These are phyloP conservation scores for Tamandua tetradactyla DNA, from an alignment of 2,797 vertebrate species.

Conservation along the genomic window DNA sequence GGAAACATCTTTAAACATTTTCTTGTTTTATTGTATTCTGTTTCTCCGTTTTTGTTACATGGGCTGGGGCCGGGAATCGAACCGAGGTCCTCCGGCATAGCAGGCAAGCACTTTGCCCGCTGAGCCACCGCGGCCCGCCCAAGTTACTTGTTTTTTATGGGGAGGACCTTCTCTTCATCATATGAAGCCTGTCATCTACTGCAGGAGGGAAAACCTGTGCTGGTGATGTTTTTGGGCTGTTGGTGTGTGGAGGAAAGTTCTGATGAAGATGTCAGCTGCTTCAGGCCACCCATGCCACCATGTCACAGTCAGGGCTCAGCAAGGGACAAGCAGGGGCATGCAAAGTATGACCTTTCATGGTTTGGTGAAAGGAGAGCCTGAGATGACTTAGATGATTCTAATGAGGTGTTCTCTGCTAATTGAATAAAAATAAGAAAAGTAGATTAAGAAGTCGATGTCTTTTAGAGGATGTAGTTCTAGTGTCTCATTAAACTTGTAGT, in stretches of 20 bases:
- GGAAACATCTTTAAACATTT: too few relatives aligned
- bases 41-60: too few relatives aligned
- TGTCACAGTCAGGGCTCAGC: neutral
- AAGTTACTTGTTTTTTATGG: neutral
- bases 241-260: neutral
- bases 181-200: neutral
- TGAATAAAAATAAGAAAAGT: conserved; percentile 2
- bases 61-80: too few relatives aligned
- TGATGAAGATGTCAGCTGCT: neutral
- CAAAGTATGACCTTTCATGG: neutral
- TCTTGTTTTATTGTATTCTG: too few relatives aligned
- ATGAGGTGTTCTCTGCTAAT: neutral
- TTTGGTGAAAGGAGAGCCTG: neutral
- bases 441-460: neutral
- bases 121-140: too few relatives aligned
- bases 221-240: neutral
- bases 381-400: neutral
- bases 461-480: neutral
- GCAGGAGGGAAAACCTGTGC: neutral
- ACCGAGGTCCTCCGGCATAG: too few relatives aligned
- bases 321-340: neutral
- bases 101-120: too few relatives aligned
- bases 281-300: neutral
- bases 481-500: neutral
- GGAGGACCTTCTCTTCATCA: neutral